Base-by-base conservation (phyloP, 2,888 invertebrate genomes). In the Osmoderma eremita region DNA sequence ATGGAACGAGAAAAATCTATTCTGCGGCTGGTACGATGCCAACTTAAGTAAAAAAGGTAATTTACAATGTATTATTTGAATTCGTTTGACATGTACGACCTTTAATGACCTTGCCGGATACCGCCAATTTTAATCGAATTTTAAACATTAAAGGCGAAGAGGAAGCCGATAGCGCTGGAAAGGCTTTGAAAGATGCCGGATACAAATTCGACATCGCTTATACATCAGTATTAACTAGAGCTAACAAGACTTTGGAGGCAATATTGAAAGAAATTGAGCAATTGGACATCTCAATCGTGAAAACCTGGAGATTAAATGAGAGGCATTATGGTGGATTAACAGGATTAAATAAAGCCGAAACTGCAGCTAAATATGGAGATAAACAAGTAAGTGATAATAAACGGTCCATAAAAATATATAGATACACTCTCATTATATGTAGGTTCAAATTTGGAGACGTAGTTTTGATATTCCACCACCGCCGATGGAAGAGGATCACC, bases 401-500 rank as follows among this genome's bases (percentile, higher is more conserved):
- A 12, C n/a, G n/a, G n/a, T n/a, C n/a, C n/a, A n/a, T n/a, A 49
- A 71, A 39, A 18, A 39, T 18, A 36, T 51, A 51, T 30, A 13
- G 36, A n/a, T 20, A 41, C 8, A n/a, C 41, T 48, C 2, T 2
- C 48, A 10, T 18, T 54, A 18, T 18, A 38, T 54, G n/a, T 62
- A 67, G 67, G 67, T 67, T 5, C 68, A 68, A 56, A 91, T 92
- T 75, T 95, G 95, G 95, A 88, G 95, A 71, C 88, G 95, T 67
- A 93, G 93, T 75, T 95, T 92, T 73, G 94, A 95, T 77, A 87
- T 90, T 5, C 90, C 93, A 1, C 95, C 95, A 45, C 95, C 95
- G 65, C 84, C 92, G 0, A 95, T 95, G 90, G 91, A 92, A 72
- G 83, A 87, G 22, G 89, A 88, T 62, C 93, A 94, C 80, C 86